Evolutionary conservation across 2,797 vertebrate species (phyloP).

Genomic region (Lindbergichthys nudifrons): DNA sequence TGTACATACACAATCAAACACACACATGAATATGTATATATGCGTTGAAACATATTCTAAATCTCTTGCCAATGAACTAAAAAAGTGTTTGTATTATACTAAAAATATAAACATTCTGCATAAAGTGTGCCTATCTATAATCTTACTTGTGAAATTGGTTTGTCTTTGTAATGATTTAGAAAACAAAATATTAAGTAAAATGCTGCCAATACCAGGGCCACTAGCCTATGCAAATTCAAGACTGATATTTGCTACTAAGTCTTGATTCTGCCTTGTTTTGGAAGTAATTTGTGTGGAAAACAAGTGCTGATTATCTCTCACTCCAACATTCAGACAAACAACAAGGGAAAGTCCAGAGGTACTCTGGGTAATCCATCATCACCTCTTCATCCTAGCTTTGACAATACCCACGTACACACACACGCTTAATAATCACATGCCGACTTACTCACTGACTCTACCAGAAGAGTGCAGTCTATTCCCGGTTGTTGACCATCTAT

Average conservation of each 20-base stretch:
- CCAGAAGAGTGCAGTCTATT: conserved; percentile 59
- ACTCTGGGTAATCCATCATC: conserved; percentile 66
- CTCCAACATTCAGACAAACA: conserved; percentile 56
- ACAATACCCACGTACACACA: not conserved
- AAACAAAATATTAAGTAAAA: not conserved
- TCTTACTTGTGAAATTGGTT: not conserved
- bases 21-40: not conserved
- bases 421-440: conserved; percentile 59
- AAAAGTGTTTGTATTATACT: not conserved
- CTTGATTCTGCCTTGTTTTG: not conserved
- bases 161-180: not conserved
- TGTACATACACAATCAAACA: not conserved
- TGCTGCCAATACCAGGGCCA: not conserved
- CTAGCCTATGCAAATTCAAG: not conserved
- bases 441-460: conserved; percentile 56
- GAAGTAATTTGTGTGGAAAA: conserved; percentile 1
- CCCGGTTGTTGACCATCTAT: conserved; percentile 69
- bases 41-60: not conserved
- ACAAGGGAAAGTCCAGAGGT: conserved; percentile 46
- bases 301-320: conserved; percentile 8
- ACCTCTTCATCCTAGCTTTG: conserved; percentile 54
- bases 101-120: not conserved
- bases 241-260: conserved; percentile 8
- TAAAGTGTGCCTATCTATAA: too few species aligned
- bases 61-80: not conserved